Conservation (phyloP, 2,113 vertebrate species). For the Dicerorhinus sumatrensis region DNA sequence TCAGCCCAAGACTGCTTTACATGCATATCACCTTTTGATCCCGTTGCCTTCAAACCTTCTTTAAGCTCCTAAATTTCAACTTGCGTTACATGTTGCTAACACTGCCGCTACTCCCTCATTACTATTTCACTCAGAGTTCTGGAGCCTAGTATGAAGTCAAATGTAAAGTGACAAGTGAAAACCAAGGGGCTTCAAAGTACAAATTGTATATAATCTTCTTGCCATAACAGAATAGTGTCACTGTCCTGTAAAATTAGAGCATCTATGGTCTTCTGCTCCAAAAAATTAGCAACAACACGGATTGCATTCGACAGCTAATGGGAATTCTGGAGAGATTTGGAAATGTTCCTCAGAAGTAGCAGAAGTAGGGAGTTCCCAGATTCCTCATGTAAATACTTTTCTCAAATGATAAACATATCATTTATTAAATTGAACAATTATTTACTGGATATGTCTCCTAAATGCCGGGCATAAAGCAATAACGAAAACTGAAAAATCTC, state of each 20-base stretch:
- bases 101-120: conserved; percentile 31
- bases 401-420: conserved; percentile 16
- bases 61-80: conserved; percentile 21
- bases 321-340: conserved; percentile 32
- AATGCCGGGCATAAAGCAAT: neutral
- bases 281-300: conserved; percentile 62
- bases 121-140: conserved; percentile 60
- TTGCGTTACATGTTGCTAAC: conserved; percentile 34
- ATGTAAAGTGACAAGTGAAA: conserved; percentile 76
- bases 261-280: conserved; percentile 35
- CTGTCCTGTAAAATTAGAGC: conserved; percentile 68
- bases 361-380: conserved; percentile 38
- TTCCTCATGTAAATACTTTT: conserved; percentile 30
- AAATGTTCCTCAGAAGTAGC: conserved; percentile 31
- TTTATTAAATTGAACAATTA: conserved; percentile 49
- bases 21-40: conserved; percentile 17
- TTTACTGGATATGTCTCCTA: conserved; percentile 46
- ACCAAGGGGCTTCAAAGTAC: conserved; percentile 68
- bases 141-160: conserved; percentile 48
- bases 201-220: conserved; percentile 71
- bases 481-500: neutral
- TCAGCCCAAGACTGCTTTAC: neutral
- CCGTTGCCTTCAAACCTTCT: conserved; percentile 39
- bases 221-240: conserved; percentile 65
- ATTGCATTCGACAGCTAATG: conserved; percentile 15